Evolutionary conservation across 2,113 vertebrate genomes (phyloP), one percentile per base, ranked within the genome.

Genomic region (Trochalopteron elliotii): DNA sequence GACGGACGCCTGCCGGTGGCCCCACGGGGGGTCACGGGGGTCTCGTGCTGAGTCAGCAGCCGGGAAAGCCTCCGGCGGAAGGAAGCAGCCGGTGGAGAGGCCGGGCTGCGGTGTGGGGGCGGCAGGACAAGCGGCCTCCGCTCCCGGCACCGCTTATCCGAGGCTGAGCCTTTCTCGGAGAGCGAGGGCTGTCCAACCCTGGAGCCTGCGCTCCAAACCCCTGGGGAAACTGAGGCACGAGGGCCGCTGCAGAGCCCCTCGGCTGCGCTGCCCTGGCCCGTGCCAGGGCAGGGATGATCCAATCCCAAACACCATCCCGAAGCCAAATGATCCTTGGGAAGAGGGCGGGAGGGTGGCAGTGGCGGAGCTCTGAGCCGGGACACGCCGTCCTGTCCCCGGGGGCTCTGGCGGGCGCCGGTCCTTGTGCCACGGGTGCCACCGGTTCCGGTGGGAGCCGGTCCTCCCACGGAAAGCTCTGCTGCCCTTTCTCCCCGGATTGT

Each of bases 61-160:
- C 5, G 60, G 88, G 80, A 96, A 83, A 80, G 17, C 49, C n/a
- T 1, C 3, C 10, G n/a, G 88, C 21, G 70, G 88, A 77, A 96
- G 96, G 95, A 96, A 95, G 60, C 25, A 11, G 87, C 70, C 87
- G 47, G 87, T 42, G 87, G 79, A 69, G 87, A 55, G 79, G 87
- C 87, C 70, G 31, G 40, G 79, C 79, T 35, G 87, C 55, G 79
- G 22, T 3, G 53, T 9, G 39, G 85, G 90, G 88, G 59, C 11
- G 72, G 45, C 55, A 19, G 71, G 87, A 76, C 55, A 4, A 25
- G 55, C 47, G 24, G 69, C 45, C 69, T 82, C 78, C 40, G 24
- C 78, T 91, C 12, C 68, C 14, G 2, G 61, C 56, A 2, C 65
- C 2, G 37, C 14, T 74, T 23, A 22, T 4, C 77, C 68, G 0